Evolutionary conservation across 2,888 invertebrate genomes (phyloP).

Genomic region (Tuberolachnus salignus): DNA sequence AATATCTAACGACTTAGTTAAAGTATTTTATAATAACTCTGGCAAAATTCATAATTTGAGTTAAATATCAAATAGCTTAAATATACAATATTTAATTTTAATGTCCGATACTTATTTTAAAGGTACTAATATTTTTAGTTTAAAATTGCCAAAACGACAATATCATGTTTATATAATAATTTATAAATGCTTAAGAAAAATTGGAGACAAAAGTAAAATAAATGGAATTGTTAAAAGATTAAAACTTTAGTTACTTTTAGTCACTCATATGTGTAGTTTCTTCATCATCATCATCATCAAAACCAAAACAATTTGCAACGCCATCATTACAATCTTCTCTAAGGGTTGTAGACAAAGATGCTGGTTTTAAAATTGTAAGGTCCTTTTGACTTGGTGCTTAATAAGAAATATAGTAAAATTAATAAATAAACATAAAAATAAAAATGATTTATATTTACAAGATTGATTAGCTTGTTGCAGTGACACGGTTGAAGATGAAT

Average conservation of each 20-base stretch:
- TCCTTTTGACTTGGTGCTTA: slow-evolving; percentile 42
- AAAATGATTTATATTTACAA: slow-evolving; percentile 19
- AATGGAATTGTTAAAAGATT: slow-evolving; percentile 33
- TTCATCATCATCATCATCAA: slow-evolving; percentile 69
- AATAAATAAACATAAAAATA: too few species aligned
- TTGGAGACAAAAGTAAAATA: slow-evolving; percentile 17
- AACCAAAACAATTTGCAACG: slow-evolving; percentile 83
- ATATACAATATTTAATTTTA: slow-evolving; percentile 1
- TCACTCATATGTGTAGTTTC: slow-evolving; percentile 50
- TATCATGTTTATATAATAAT: slow-evolving; percentile 9
- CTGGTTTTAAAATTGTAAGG: slow-evolving; percentile 45
- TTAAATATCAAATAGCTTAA: not conserved
- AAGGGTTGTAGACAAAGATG: slow-evolving; percentile 26
- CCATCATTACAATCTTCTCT: slow-evolving; percentile 64
- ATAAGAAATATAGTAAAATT: not conserved
- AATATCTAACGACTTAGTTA: slow-evolving; percentile 44
- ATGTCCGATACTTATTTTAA: too few species aligned
- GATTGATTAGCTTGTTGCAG: slow-evolving; percentile 40
- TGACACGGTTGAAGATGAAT: slow-evolving; percentile 25
- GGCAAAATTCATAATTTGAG: slow-evolving; percentile 7
- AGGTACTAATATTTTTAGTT: not conserved
- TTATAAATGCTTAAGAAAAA: slow-evolving; percentile 23
- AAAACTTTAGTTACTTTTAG: not conserved
- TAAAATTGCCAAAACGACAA: slow-evolving; percentile 21
- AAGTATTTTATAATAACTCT: slow-evolving; percentile 10